These are phyloP conservation scores for Pogonus chalceus DNA, from an alignment of 1,140 invertebrate genomes.

Conservation along the genomic window DNA sequence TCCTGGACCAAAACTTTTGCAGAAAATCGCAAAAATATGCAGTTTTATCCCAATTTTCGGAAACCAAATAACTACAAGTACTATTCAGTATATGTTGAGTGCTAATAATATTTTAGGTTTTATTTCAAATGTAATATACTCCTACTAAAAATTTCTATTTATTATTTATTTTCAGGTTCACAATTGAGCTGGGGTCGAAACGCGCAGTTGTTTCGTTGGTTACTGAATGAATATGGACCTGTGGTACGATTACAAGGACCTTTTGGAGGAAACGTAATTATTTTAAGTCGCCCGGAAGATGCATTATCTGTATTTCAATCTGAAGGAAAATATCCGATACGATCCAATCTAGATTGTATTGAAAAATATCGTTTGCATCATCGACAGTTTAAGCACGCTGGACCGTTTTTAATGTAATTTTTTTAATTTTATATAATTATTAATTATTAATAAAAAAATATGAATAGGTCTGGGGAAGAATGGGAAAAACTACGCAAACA, in stretches of 20 bases:
- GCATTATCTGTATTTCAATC: slow-evolving; percentile 46
- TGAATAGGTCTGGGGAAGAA: slow-evolving; percentile 39
- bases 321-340: slow-evolving; percentile 44
- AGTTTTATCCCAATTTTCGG: slow-evolving; percentile 48
- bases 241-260: slow-evolving; percentile 51
- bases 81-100: slow-evolving; percentile 45
- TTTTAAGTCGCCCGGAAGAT: slow-evolving; percentile 49
- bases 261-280: slow-evolving; percentile 46
- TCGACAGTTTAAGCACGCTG: slow-evolving; percentile 41
- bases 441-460: slow-evolving; percentile 13
- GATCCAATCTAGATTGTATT: slow-evolving; percentile 48
- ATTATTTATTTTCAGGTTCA: slow-evolving; percentile 19
- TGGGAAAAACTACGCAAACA: slow-evolving; percentile 43
- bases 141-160: background rate
- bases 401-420: slow-evolving; percentile 46
- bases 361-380: slow-evolving; percentile 48
- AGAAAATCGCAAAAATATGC: slow-evolving; percentile 45
- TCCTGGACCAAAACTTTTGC: slow-evolving; percentile 47
- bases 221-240: slow-evolving; percentile 52
- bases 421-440: background rate
- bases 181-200: slow-evolving; percentile 29
- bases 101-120: slow-evolving; percentile 40
- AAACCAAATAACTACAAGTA: slow-evolving; percentile 48
- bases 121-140: slow-evolving; percentile 13
- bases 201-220: slow-evolving; percentile 28